phyloP scores from a whole-genome alignment of 2,888 invertebrate genomes.

The Melinopterus prodromus region DNA sequence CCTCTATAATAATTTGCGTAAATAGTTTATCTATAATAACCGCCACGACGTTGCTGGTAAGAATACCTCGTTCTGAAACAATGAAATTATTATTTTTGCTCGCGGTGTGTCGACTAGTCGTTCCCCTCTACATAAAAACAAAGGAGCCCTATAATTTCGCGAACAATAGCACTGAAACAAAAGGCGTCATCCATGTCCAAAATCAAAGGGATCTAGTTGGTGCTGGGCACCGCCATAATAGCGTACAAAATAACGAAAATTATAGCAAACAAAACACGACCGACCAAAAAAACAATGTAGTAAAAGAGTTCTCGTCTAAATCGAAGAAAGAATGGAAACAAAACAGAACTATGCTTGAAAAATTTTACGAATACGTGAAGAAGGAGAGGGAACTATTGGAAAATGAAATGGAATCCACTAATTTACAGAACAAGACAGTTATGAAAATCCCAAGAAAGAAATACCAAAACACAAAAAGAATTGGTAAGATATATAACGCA shows the following conservation, averaged over 20 bases:
- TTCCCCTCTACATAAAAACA: background rate
- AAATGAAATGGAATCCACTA: constrained; percentile 27
- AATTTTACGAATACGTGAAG: constrained; percentile 34
- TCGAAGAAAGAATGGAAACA: constrained; percentile 21
- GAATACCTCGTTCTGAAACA: background rate
- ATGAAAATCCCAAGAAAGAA: constrained; percentile 23
- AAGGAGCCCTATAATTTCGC: background rate
- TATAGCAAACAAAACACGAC: background rate
- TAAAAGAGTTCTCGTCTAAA: background rate
- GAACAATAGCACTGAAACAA: background rate
- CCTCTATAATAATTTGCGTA: too few relatives aligned
- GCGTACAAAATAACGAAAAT: background rate
- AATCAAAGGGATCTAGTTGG: background rate
- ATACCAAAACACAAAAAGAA: constrained; percentile 7
- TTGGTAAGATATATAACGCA: background rate
- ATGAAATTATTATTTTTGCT: background rate
- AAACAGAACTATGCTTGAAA: constrained; percentile 28
- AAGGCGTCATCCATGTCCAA: background rate
- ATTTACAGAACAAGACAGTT: background rate
- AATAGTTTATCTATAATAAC: too few relatives aligned
- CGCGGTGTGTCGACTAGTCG: background rate
- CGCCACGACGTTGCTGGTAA: background rate
- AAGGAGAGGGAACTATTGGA: constrained; percentile 22
- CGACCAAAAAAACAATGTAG: background rate
- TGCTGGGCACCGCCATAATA: background rate